Evolutionary conservation across 2,888 invertebrate genomes (phyloP).

Genomic region (Plebejus melissa): DNA sequence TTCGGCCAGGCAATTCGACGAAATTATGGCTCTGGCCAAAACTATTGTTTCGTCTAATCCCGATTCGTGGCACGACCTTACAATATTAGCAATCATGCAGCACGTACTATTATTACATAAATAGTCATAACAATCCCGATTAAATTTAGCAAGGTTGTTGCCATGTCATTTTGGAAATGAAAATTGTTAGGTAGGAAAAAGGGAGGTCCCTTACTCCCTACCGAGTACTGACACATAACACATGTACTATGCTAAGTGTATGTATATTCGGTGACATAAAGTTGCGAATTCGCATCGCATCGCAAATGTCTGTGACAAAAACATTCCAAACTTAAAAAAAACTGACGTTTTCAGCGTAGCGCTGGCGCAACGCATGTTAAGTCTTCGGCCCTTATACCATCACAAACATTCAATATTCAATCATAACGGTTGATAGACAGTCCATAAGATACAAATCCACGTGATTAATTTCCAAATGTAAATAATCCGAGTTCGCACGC

Average conservation of each 20-base stretch:
- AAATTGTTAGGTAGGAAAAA: not conserved
- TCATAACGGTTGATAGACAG: constrained; percentile 3
- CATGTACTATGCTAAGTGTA: too few relatives aligned
- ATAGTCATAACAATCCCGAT: constrained; percentile 23
- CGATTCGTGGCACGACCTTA: not conserved
- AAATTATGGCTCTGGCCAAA: constrained; percentile 11
- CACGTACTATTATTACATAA: not conserved
- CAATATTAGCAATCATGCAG: not conserved
- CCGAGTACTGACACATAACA: too few relatives aligned
- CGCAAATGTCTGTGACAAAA: not conserved
- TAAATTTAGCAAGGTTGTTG: not conserved
- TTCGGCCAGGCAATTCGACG: not conserved
- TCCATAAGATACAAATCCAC: not conserved
- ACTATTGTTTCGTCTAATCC: constrained; percentile 24
- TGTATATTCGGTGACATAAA: too few relatives aligned
- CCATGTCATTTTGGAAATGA: not conserved
- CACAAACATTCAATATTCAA: not conserved
- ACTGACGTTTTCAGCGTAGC: not conserved
- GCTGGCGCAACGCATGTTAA: too few relatives aligned
- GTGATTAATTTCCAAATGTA: constrained; percentile 14
- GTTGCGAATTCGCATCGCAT: too few relatives aligned
- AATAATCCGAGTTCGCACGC: constrained; percentile 17
- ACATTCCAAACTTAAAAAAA: not conserved
- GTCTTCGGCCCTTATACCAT: too few relatives aligned
- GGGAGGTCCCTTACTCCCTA: too few relatives aligned